Evolutionary conservation across 2,113 vertebrate species (phyloP).

Genomic region (Thamnaconus septentrionalis): DNA sequence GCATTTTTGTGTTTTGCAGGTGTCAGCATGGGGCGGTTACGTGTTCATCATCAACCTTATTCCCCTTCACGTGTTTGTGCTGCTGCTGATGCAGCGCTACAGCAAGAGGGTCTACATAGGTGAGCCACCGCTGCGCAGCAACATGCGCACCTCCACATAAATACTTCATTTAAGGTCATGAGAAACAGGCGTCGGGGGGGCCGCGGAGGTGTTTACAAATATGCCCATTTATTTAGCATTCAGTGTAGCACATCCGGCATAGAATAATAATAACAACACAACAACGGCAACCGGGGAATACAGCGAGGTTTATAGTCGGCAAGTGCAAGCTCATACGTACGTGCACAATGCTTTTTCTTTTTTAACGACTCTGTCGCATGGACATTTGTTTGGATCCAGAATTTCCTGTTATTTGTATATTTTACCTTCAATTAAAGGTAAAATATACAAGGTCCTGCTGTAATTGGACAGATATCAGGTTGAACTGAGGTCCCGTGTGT

Average conservation of each 20-base stretch:
- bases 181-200: background rate
- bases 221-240: conserved; percentile 12
- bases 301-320: conserved; percentile 10
- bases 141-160: background rate
- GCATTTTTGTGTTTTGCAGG: conserved; percentile 68
- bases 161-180: conserved; percentile 13
- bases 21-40: conserved; percentile 97
- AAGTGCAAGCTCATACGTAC: background rate
- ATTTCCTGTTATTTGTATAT: conserved; percentile 5
- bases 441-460: conserved; percentile 9
- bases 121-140: conserved; percentile 68
- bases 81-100: conserved; percentile 94
- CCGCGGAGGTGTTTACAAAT: background rate
- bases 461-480: conserved; percentile 28
- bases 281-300: too few relatives aligned
- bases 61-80: conserved; percentile 93
- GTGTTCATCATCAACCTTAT: conserved; percentile 99
- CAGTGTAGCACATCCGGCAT: conserved; percentile 2
- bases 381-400: background rate
- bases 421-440: conserved; percentile 12
- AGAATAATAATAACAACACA: background rate
- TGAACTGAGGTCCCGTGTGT: conserved; percentile 5
- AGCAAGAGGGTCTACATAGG: conserved; percentile 95
- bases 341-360: background rate
- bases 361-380: background rate